Evolutionary conservation across 2,888 invertebrate genomes (phyloP), one percentile per base, ranked within the genome.

Genomic region (Invenusta paracnida): DNA sequence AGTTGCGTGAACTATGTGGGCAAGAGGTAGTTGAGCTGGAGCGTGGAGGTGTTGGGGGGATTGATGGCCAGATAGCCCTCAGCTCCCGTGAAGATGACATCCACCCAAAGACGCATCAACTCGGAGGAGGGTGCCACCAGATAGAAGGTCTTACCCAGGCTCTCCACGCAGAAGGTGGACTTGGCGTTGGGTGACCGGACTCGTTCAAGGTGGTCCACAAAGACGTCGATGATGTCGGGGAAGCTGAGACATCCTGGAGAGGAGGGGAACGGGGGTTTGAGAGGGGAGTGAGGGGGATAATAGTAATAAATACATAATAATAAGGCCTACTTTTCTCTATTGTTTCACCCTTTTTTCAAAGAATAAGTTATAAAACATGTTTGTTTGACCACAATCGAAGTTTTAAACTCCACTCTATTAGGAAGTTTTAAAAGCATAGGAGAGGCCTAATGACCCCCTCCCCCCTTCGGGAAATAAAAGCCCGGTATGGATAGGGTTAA

Each of bases 61-160:
- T 82, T 82, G 82, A 82, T 30, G 29, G 85, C 94, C 89, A 94
- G 94, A 90, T 96, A 96, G 0, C 96, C 96, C 91, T 96, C 96
- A 0, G 96, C 96, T 11, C 96, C 96, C 0, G 96, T 96, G 92
- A 96, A 96, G 84, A 96, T 94, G 2, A 96, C 96, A 92, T 98
- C 98, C 85, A 98, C 96, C 98, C 98, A 98, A 89, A 98, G 96
- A 88, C 97, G 93, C 93, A 97, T 97, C 0, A 96, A 95, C 90
- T 97, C 97, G 2, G 97, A 95, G 0, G 96, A 95, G 0, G 97
- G 96, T 5, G 97, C 96, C 94, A 96, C 95, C 67, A 98, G 93
- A 91, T 95, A 95, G 92, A 96, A 97, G 84, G 95, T 94, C 85
- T 97, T 93, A 88, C 96, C 95, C 88, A 95, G 94, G 0, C 97